Evolutionary conservation across 2,113 vertebrate genomes (phyloP).

Genomic region (Oplegnathus fasciatus): DNA sequence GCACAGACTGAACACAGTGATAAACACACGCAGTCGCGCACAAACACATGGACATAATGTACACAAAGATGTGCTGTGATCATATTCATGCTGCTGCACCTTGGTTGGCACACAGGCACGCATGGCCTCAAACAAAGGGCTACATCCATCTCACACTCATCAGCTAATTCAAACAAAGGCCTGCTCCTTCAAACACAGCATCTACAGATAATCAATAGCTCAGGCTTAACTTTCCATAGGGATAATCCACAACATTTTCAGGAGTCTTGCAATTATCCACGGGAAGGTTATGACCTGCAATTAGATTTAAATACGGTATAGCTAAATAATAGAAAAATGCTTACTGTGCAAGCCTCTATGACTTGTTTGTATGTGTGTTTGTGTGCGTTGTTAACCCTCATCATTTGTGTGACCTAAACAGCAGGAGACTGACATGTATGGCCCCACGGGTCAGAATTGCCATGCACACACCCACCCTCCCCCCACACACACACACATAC

Average conservation of each 20-base stretch:
- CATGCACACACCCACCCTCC: background rate
- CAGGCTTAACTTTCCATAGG: background rate
- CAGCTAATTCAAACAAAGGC: conserved; percentile 51
- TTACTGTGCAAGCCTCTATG: background rate
- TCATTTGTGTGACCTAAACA: conserved; percentile 55
- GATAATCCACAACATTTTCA: background rate
- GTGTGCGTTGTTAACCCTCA: conserved; percentile 34
- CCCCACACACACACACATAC: background rate
- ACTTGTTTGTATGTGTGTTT: background rate
- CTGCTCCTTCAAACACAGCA: conserved; percentile 27
- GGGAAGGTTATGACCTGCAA: background rate
- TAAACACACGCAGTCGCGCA: conserved; percentile 66
- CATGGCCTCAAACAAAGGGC: conserved; percentile 41
- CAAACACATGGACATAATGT: conserved; percentile 61
- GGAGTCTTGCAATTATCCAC: background rate
- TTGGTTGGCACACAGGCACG: conserved; percentile 39
- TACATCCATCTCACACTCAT: conserved; percentile 24
- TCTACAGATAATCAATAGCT: conserved; percentile 36
- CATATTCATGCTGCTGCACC: conserved; percentile 46
- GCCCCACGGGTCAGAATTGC: conserved; percentile 1
- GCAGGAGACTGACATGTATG: conserved; percentile 3
- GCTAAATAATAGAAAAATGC: background rate
- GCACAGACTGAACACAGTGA: conserved; percentile 70
- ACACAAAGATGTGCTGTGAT: conserved; percentile 68
- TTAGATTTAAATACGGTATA: background rate